These are phyloP conservation scores for Acrobasis consociella DNA, from an alignment of 2,888 invertebrate genomes.

Conservation along the genomic window DNA sequence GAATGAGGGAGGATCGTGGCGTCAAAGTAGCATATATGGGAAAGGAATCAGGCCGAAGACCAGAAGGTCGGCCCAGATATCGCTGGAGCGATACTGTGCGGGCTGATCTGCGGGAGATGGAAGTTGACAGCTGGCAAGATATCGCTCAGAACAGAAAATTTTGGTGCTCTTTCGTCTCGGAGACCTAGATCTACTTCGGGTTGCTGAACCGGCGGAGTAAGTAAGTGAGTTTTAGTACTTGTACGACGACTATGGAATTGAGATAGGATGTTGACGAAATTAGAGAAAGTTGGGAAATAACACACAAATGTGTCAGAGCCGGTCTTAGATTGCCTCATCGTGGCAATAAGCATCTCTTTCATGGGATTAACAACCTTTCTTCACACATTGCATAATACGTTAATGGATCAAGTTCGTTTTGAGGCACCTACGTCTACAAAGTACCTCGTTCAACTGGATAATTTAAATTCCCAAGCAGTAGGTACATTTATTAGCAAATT, in stretches of 20 bases:
- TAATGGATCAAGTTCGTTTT: conserved; percentile 1
- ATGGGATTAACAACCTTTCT: conserved; percentile 8
- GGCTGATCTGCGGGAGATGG: too few relatives aligned
- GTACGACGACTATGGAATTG: background rate
- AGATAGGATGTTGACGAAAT: background rate
- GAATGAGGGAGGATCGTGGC: too few relatives aligned
- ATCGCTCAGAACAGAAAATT: too few relatives aligned
- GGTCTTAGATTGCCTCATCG: conserved; percentile 8
- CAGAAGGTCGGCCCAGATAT: too few relatives aligned
- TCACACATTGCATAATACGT: conserved; percentile 12
- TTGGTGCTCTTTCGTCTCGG: too few relatives aligned
- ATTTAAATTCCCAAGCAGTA: background rate
- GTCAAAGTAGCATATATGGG: too few relatives aligned
- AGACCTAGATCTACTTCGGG: too few relatives aligned
- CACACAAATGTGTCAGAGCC: conserved; percentile 12
- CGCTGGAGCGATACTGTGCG: too few relatives aligned
- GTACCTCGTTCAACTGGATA: background rate
- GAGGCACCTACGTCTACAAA: background rate
- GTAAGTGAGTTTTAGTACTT: too few relatives aligned
- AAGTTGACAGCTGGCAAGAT: too few relatives aligned
- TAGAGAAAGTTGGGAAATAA: conserved; percentile 9
- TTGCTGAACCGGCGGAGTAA: too few relatives aligned
- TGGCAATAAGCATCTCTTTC: background rate
- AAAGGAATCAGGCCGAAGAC: too few relatives aligned
- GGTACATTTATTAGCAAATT: background rate